Conservation (phyloP, 2,888 invertebrate genomes). For the Mythimna loreyi region DNA sequence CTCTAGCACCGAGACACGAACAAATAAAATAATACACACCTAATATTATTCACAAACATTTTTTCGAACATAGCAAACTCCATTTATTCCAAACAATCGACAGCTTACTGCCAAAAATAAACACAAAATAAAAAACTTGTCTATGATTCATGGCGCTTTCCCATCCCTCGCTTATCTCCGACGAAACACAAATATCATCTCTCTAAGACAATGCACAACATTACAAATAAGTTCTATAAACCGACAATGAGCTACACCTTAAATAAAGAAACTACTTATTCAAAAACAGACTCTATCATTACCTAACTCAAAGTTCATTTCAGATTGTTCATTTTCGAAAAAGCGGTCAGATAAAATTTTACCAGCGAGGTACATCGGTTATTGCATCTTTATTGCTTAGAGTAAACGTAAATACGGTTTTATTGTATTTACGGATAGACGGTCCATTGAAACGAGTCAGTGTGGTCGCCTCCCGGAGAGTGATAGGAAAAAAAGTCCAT, state of each 20-base stretch:
- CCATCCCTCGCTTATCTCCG: slow-evolving; percentile 81
- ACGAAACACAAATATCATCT: slow-evolving; percentile 82
- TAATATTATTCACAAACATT: slow-evolving; percentile 55
- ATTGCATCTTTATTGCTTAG: slow-evolving; percentile 87
- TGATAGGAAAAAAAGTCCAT: slow-evolving; percentile 79
- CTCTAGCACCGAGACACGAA: slow-evolving; percentile 53
- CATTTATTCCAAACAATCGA: slow-evolving; percentile 66
- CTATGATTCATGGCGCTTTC: slow-evolving; percentile 76
- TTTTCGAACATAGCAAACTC: slow-evolving; percentile 61
- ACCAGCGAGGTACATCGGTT: slow-evolving; percentile 82
- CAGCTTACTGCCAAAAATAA: slow-evolving; percentile 82
- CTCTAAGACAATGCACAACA: slow-evolving; percentile 84
- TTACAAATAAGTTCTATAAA: slow-evolving; percentile 84
- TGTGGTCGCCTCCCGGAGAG: slow-evolving; percentile 88
- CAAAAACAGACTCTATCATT: slow-evolving; percentile 61
- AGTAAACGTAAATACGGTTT: slow-evolving; percentile 88
- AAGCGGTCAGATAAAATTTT: slow-evolving; percentile 74
- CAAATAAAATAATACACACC: slow-evolving; percentile 58
- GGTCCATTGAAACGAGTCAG: slow-evolving; percentile 79
- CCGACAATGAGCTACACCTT: slow-evolving; percentile 72
- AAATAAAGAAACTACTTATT: slow-evolving; percentile 36
- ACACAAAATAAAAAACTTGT: slow-evolving; percentile 70
- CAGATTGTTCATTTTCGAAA: slow-evolving; percentile 52
- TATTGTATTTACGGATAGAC: slow-evolving; percentile 88
- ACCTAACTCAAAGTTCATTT: slow-evolving; percentile 54